Evolutionary conservation across 2,113 vertebrate genomes (phyloP), one percentile per base, ranked within the genome.

Genomic region (Oryzias woworae): DNA sequence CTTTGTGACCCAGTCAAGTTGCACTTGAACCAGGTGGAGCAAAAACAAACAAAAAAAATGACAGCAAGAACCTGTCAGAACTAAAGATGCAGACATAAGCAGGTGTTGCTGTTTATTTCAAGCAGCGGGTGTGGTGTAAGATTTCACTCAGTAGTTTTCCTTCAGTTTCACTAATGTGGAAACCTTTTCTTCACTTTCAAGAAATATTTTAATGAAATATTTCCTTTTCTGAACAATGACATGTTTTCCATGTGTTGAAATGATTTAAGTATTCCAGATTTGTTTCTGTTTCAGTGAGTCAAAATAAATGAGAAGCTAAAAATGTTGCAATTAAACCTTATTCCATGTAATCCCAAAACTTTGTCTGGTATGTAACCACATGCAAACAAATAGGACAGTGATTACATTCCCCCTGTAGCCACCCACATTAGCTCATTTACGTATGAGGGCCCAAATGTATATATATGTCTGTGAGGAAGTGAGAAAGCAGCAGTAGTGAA

Each of bases 1-100:
- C 75, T 60, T 20, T 75, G 71, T 77, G 70, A 77, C 81, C 83
- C 66, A 64, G 73, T 88, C 88, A 87, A 86, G 80, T 81, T 90
- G 83, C 67, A 85, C 69, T 82, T 47, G 53, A 52, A 73, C 69
- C 84, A 90, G 85, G 84, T 83, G 71, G 68, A 69, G 53, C 66
- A 77, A 74, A 36, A 36, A 36, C 8, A 12, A 36, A 36, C 36
- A 12, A 36, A 36, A 36, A 36, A 36, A 36, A 36, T 83, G 71
- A 83, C 85, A 73, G 47, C 66, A 58, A 23, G 55, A 46, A 73
- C 66, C 58, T 85, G 80, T 87, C 82, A 78, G 31, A 18, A 28
- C 72, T 53, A 44, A 44, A 54, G 72, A 47, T 10, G 44, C 59
- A 53, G 58, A 82, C 66, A 41, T 14, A 24, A 83, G 76, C 86